These are phyloP conservation scores for Galerucella calmariensis DNA, from an alignment of 2,888 invertebrate genomes.

Conservation along the genomic window DNA sequence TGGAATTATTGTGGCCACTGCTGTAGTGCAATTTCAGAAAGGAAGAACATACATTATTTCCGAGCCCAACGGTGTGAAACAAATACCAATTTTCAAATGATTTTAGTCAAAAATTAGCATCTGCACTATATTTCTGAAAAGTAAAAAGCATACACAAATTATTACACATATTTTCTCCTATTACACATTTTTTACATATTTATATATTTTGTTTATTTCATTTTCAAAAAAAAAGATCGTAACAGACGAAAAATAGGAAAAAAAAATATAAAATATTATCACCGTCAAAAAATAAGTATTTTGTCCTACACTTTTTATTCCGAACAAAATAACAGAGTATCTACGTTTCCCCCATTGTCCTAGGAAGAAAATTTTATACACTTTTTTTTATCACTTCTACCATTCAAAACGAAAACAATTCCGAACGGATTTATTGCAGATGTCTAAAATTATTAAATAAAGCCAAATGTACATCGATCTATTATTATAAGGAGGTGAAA, in stretches of 20 bases:
- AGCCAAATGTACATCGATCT: not conserved
- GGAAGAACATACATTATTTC: conserved; percentile 14
- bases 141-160: conserved; percentile 47
- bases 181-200: conserved; percentile 49
- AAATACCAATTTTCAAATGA: conserved; percentile 28
- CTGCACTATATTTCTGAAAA: conserved; percentile 39
- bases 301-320: conserved; percentile 26
- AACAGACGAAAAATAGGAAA: conserved; percentile 22
- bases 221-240: conserved; percentile 30
- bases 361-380: conserved; percentile 25
- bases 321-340: conserved; percentile 22
- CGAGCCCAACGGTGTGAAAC: not conserved
- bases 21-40: not conserved
- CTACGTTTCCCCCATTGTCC: conserved; percentile 9
- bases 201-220: conserved; percentile 41
- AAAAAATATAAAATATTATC: conserved; percentile 33
- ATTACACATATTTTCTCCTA: conserved; percentile 44
- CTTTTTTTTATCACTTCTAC: conserved; percentile 13
- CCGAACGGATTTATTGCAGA: not conserved
- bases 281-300: conserved; percentile 44
- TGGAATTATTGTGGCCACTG: not conserved
- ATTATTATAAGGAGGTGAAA: conserved; percentile 4
- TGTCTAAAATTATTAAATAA: not conserved
- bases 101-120: conserved; percentile 25
- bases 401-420: conserved; percentile 14